Base-by-base conservation (phyloP, 1,140 invertebrate genomes). In the Drosophila kurseongensis region DNA sequence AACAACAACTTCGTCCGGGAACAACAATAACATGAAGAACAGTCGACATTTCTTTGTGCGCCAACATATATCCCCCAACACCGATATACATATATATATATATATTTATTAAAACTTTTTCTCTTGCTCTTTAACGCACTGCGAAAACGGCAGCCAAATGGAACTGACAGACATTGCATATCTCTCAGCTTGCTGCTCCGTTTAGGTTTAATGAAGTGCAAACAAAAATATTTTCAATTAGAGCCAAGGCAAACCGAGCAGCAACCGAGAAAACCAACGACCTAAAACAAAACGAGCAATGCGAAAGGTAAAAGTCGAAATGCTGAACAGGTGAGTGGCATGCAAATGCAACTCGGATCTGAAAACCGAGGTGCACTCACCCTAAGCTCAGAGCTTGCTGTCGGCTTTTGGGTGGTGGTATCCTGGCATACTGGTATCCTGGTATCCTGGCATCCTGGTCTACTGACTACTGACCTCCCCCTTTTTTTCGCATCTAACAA, bases 201-300 rank as follows among this genome's bases (percentile, higher is more conserved):
- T 79, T 85, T 72, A 51, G 56, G 83, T 82, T 86, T 83, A 86
- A 86, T 86, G 84, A 86, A 86, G 83, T 89, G 83, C 79, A 88
- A 89, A 86, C 71, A 89, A 69, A 80, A 86, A 86, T 79, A 75
- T 83, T 86, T 86, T 86, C 83, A 85, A 85, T 85, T 85, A 85
- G 81, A 81, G 74, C 29, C 59, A 65, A 66, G 59, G 14, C 51
- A 50, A 75, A 60, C 44, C 50, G 27, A 56, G 63, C 44, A 27
- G 27, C 52, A 35, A 40, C 55, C 18, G 8, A 80, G 50, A 14
- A 44, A 48, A 58, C 54, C 62, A 50, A 55, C 36, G 58, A 65
- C 45, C 18, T n/a, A 80, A 47, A 35, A 29, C 36, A 56, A 59
- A 48, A 32, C 45, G 75, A 66, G 44, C 57, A 62, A 51, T 84